Percentiles rank a stretch among this genome's conserved stretches.
Conservation (phyloP, 2,797 vertebrate species). For the Argentina silus region DNA sequence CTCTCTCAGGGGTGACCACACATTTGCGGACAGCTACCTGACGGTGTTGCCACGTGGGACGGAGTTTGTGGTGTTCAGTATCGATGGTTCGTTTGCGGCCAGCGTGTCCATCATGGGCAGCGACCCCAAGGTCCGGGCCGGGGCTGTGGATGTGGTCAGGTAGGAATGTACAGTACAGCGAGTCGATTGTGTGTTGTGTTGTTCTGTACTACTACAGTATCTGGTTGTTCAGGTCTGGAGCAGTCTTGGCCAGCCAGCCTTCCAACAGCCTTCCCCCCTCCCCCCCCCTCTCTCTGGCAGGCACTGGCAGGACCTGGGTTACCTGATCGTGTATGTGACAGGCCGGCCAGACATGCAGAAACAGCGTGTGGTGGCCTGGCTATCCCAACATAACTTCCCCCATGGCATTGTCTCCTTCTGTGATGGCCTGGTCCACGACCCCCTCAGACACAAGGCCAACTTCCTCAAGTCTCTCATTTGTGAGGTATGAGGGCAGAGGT, state of each 20-base stretch:
- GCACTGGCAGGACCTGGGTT: conserved; percentile 98
- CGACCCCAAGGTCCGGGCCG: conserved; percentile 95
- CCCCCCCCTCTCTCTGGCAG: conserved; percentile 58
- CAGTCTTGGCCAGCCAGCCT: background rate
- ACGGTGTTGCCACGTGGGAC: conserved; percentile 89
- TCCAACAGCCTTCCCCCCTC: background rate
- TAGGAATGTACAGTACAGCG: background rate
- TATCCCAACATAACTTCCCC: conserved; percentile 98
- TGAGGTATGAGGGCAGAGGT: conserved; percentile 74
- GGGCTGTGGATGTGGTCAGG: conserved; percentile 88
- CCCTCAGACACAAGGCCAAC: conserved; percentile 95
- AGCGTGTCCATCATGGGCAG: conserved; percentile 99
- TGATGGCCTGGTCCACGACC: conserved; percentile 95
- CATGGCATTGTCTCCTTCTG: conserved; percentile 97
- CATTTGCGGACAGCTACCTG: conserved; percentile 93
- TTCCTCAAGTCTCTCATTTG: conserved; percentile 92
- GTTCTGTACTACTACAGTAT: too few relatives aligned
- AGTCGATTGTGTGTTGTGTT: background rate
- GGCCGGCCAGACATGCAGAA: conserved; percentile 99
- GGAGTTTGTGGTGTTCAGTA: conserved; percentile 97
- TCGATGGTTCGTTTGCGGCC: conserved; percentile 96
- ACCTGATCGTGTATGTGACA: conserved; percentile 96
- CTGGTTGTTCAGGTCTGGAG: background rate
- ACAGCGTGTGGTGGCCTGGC: conserved; percentile 98
- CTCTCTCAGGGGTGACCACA: conserved; percentile 90